Evolutionary conservation across 2,797 vertebrate genomes (phyloP).

Genomic region (Sus cebifrons): DNA sequence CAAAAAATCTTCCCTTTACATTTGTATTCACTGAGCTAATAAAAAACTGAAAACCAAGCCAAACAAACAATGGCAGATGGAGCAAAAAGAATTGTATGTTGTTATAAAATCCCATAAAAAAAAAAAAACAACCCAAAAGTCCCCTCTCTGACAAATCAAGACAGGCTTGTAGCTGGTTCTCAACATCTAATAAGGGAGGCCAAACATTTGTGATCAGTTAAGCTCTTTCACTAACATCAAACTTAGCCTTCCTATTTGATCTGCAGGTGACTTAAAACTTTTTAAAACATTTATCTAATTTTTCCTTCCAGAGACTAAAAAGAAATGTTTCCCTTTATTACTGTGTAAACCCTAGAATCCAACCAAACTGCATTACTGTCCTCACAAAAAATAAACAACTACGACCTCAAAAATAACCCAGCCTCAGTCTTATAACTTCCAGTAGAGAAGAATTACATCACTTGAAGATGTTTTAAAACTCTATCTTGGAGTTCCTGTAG

Average conservation of each 20-base stretch:
- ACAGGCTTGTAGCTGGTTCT: not conserved
- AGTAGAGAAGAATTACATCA: not conserved
- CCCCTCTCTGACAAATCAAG: not conserved
- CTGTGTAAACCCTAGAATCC: not conserved
- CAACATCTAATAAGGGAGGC: not conserved
- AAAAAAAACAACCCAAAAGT: not conserved
- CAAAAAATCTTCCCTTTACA: not conserved
- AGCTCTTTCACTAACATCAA: not conserved
- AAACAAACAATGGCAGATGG: not conserved
- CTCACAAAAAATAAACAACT: constrained; percentile 44
- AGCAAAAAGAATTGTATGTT: not conserved
- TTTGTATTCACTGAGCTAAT: constrained; percentile 28
- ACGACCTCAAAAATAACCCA: constrained; percentile 49
- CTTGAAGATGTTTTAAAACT: constrained; percentile 47
- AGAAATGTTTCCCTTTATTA: constrained; percentile 49
- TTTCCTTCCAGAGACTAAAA: not conserved
- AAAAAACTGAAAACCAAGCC: not conserved
- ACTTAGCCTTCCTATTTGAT: not conserved
- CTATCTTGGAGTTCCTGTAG: not conserved
- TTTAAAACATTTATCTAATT: not conserved
- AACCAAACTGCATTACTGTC: not conserved
- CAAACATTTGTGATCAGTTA: not conserved
- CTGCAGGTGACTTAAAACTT: not conserved
- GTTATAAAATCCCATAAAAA: not conserved
- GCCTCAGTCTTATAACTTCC: not conserved